Evolutionary conservation across 1,140 invertebrate species (phyloP), one percentile per base, ranked within the genome.

Genomic region (Bombus soroeensis): DNA sequence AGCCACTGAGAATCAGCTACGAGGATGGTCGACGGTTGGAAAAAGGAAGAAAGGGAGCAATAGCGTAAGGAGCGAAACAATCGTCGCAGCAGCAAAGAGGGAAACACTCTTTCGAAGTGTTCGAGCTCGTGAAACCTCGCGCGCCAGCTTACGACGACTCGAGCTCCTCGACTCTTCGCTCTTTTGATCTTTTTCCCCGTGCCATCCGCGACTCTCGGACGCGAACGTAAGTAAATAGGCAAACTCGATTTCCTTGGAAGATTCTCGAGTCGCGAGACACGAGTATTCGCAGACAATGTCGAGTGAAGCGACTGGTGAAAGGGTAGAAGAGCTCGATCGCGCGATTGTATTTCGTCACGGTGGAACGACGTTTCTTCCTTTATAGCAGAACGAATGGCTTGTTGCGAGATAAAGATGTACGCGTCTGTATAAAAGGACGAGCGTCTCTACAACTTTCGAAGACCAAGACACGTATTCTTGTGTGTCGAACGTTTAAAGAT

Each of bases 181-280:
- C 25, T 57, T 62, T 47, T n/a, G 9, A 5, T 37, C 43, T 22
- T 62, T 72, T 47, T 81, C 59, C 28, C 25, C 9, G 18, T 22
- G 34, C 18, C 22, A 25, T 22, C 81, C 86, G 43, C 73, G 77
- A 75, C 72, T 88, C 72, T 83, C 71, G 66, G 68, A 78, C 84
- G 89, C 81, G 74, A 34, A 89, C 80, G 87, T 77, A 82, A 87
- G 85, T 87, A 90, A 86, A 47, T 87, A 83, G 88, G 70, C 74
- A 89, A 89, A 90, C 86, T 83, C 82, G 89, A 90, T 90, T 89
- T 84, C 86, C 85, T 47, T 39, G 74, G 43, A 64, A 70, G 32
- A 86, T 78, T 47, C 34, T 25, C 53, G n/a, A 86, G 5, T 25
- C 37, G 70, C 68, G 64, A 59, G 47, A 13, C 32, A 3, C 53